phyloP scores from a whole-genome alignment of 2,113 vertebrate genomes.

The Tursiops truncatus region DNA sequence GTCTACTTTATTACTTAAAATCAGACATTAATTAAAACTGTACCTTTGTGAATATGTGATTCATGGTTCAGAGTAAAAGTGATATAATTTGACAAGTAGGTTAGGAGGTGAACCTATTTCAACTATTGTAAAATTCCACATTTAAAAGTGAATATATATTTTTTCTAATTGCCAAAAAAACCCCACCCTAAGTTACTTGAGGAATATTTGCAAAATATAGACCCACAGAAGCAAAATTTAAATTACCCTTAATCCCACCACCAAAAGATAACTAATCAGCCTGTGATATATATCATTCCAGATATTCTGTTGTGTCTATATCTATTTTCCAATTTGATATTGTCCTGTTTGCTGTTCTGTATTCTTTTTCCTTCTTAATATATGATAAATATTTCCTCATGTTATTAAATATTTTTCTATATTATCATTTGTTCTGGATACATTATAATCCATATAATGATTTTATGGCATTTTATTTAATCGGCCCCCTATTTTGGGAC shows the following conservation, averaged over 20 bases:
- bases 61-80: constrained; percentile 1
- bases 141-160: constrained; percentile 23
- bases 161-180: constrained; percentile 37
- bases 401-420: neutral
- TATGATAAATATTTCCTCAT: neutral
- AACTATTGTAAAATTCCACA: constrained; percentile 8
- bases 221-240: constrained; percentile 6
- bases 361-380: neutral
- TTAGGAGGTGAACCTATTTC: neutral
- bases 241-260: neutral
- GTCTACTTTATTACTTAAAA: constrained; percentile 24
- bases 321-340: neutral
- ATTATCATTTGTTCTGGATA: neutral
- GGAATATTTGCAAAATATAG: neutral
- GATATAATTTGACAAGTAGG: neutral
- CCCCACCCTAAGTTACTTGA: neutral
- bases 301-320: neutral
- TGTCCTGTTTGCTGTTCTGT: neutral
- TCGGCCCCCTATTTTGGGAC: neutral
- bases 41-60: neutral
- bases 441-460: neutral
- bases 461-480: constrained; percentile 15
- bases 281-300: neutral
- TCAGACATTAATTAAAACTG: neutral
- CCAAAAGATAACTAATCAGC: neutral